Percentiles rank a stretch among this genome's conserved stretches.
Evolutionary conservation across 2,888 invertebrate genomes (phyloP).

Genomic region (Aphelenchoides bicaudatus): DNA sequence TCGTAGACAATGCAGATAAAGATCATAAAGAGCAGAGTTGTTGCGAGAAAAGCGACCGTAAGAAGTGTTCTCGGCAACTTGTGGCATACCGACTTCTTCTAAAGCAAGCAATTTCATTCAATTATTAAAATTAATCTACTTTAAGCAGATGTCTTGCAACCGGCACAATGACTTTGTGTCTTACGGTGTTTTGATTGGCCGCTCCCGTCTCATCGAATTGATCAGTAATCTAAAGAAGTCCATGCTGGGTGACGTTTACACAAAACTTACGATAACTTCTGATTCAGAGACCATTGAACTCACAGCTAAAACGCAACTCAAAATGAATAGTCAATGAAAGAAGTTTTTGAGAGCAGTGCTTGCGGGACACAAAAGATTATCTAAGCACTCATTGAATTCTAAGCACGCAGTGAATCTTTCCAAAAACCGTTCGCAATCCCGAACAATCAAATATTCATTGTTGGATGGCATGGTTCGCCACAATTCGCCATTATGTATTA

Average conservation of each 20-base stretch:
- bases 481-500: conserved; percentile 1
- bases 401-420: not conserved
- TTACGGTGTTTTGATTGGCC: conserved; percentile 16
- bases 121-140: too few relatives aligned
- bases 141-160: conserved; percentile 23
- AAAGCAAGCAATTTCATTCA: conserved; percentile 17
- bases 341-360: not conserved
- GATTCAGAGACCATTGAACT: conserved; percentile 31
- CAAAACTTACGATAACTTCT: too few relatives aligned
- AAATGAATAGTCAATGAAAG: not conserved
- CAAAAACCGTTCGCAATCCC: not conserved
- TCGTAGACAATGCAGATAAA: conserved; percentile 24
- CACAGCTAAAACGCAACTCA: conserved; percentile 3
- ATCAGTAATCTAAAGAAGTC: too few relatives aligned
- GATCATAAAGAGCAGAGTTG: conserved; percentile 22
- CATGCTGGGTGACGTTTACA: too few relatives aligned
- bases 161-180: conserved; percentile 28
- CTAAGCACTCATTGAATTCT: not conserved
- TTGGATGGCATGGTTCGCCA: not conserved
- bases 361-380: not conserved
- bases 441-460: not conserved
- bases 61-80: conserved; percentile 19
- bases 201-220: conserved; percentile 22
- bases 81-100: conserved; percentile 18
- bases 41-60: conserved; percentile 21